These are phyloP conservation scores for Oikopleura dioica DNA, from an alignment of 23 tunicate genomes.

Conservation along the genomic window DNA sequence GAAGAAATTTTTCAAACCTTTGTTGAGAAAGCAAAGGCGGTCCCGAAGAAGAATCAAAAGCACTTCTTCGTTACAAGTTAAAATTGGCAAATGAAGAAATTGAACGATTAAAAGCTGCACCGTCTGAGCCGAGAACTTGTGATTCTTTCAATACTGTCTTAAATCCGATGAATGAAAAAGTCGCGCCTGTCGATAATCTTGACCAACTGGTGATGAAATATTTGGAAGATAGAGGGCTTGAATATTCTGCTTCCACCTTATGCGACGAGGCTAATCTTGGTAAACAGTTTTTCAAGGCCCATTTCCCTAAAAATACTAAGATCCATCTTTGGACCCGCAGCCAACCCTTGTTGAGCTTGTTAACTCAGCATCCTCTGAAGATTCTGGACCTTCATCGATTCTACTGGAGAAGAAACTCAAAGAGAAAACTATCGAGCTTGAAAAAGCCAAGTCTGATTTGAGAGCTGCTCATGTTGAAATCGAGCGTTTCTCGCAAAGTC, in stretches of 20 bases:
- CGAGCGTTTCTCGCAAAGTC: not conserved
- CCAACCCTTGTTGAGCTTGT: too few species aligned
- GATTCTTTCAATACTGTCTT: not conserved
- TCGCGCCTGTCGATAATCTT: not conserved
- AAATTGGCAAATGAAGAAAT: conserved; percentile 6
- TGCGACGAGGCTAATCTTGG: conserved; percentile 12
- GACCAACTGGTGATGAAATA: not conserved
- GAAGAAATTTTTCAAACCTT: too few species aligned
- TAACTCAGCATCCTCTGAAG: too few species aligned
- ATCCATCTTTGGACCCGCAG: too few species aligned
- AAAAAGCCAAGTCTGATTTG: too few species aligned
- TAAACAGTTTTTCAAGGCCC: too few species aligned
- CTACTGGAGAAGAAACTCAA: not conserved
- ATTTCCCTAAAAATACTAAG: too few species aligned
- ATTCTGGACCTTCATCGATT: too few species aligned
- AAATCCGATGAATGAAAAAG: not conserved
- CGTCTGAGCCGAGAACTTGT: not conserved
- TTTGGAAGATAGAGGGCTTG: not conserved
- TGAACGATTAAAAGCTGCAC: not conserved
- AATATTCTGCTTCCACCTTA: conserved; percentile 1
- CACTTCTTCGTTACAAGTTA: not conserved
- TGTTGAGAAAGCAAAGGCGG: too few species aligned
- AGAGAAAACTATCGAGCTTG: not conserved
- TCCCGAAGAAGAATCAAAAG: conserved; percentile 1
- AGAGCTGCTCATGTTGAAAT: not conserved